phyloP scores from a whole-genome alignment of 2,797 vertebrate genomes.

The Anabacerthia variegaticeps region DNA sequence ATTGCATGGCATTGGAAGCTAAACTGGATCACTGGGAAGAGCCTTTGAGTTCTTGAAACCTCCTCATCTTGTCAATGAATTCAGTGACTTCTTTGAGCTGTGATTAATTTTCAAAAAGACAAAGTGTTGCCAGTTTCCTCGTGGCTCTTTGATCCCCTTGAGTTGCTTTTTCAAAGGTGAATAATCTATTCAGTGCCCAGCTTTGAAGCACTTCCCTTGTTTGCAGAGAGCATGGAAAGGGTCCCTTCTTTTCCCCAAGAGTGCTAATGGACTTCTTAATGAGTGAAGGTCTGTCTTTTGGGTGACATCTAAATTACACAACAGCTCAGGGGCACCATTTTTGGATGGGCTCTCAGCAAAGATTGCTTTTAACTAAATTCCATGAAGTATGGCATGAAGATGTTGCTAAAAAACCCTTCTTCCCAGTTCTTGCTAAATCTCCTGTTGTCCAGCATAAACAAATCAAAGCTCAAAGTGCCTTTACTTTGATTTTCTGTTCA shows the following conservation, averaged over 20 bases:
- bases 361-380: background rate
- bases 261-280: conserved; percentile 31
- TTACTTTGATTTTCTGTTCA: background rate
- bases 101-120: background rate
- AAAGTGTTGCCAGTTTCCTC: background rate
- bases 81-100: background rate
- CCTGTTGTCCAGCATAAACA: background rate
- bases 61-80: background rate
- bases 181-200: background rate
- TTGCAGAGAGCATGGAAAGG: background rate
- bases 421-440: background rate
- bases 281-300: background rate
- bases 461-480: background rate
- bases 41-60: background rate
- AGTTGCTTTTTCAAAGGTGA: background rate
- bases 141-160: background rate
- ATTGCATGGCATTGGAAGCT: background rate
- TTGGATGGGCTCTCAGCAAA: background rate
- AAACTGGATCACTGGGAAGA: background rate
- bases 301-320: background rate
- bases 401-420: background rate
- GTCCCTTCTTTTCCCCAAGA: background rate
- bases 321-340: background rate
- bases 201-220: background rate
- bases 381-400: background rate